Evolutionary conservation across 30 jellyfish, hydroid and myxozoan species (phyloP).

Genomic region (Hydra vulgaris): DNA sequence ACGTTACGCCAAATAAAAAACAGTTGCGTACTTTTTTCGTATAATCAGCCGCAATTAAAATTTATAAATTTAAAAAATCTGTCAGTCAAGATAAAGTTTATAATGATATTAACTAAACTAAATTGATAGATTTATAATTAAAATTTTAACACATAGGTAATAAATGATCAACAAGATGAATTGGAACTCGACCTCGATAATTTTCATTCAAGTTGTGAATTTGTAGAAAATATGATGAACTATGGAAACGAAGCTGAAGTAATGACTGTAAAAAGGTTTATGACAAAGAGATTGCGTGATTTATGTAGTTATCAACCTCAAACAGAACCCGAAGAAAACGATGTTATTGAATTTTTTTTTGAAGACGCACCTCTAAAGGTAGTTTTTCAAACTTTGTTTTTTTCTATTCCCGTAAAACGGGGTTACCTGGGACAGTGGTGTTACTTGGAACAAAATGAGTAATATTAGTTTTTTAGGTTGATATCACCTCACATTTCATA

Average conservation of each 20-base stretch:
- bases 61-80: too few species aligned
- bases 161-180: conserved; percentile 55
- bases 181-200: conserved; percentile 76
- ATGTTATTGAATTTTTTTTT: conserved; percentile 28
- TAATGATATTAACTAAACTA: too few species aligned
- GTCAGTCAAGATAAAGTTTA: too few species aligned
- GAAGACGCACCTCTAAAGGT: conserved; percentile 22
- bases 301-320: conserved; percentile 62
- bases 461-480: conserved; percentile 3
- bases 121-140: too few species aligned
- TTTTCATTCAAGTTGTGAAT: conserved; percentile 71
- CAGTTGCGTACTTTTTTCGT: too few species aligned
- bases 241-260: conserved; percentile 99
- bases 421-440: too few species aligned
- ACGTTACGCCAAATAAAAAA: too few species aligned
- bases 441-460: not conserved
- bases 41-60: too few species aligned
- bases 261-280: conserved; percentile 64
- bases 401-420: too few species aligned
- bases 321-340: conserved; percentile 93
- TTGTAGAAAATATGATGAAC: conserved; percentile 78
- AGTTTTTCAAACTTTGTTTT: too few species aligned
- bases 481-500: too few species aligned
- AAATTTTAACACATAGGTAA: conserved; percentile 36
- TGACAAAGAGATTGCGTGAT: conserved; percentile 53